A percentile compares a stretch with the other conserved stretches of the same genome.
These are phyloP conservation scores for Heliconius hewitsoni DNA, from an alignment of 1,140 invertebrate species.

Conservation along the genomic window DNA sequence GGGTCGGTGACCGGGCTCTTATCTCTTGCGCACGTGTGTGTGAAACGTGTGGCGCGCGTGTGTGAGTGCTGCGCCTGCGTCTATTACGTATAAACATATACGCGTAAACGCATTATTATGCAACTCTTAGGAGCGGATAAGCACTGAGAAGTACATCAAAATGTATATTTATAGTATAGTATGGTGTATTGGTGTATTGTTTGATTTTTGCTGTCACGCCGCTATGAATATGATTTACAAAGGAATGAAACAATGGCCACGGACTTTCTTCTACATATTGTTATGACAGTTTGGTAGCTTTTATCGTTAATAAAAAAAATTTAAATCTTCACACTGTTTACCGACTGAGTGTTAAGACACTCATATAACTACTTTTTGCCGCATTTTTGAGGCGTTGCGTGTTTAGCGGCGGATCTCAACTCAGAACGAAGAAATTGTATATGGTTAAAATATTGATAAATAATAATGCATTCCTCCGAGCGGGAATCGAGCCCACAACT, in stretches of 20 bases:
- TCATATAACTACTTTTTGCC: no score
- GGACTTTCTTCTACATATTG: neutral
- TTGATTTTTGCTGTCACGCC: slow-evolving; percentile 25
- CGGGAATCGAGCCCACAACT: no score
- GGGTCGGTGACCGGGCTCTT: slow-evolving; percentile 71
- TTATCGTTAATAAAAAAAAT: neutral
- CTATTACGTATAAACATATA: slow-evolving; percentile 48
- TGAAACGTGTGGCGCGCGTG: slow-evolving; percentile 42
- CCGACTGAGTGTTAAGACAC: no score
- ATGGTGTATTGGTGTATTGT: slow-evolving; percentile 26
- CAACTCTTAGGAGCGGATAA: slow-evolving; percentile 62
- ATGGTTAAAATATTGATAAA: no score
- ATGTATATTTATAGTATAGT: slow-evolving; percentile 49
- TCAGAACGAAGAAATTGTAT: no score
- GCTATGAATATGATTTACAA: slow-evolving; percentile 2
- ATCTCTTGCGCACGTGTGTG: slow-evolving; percentile 61
- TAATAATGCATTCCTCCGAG: no score
- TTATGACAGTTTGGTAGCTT: neutral
- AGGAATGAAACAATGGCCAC: neutral
- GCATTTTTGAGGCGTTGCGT: no score
- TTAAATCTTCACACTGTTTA: no score
- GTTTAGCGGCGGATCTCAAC: no score
- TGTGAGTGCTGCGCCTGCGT: slow-evolving; percentile 53
- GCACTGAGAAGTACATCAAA: slow-evolving; percentile 54
- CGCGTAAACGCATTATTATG: slow-evolving; percentile 63